Conservation (phyloP, 2,113 vertebrate species). For the Formicarius rufipectus region DNA sequence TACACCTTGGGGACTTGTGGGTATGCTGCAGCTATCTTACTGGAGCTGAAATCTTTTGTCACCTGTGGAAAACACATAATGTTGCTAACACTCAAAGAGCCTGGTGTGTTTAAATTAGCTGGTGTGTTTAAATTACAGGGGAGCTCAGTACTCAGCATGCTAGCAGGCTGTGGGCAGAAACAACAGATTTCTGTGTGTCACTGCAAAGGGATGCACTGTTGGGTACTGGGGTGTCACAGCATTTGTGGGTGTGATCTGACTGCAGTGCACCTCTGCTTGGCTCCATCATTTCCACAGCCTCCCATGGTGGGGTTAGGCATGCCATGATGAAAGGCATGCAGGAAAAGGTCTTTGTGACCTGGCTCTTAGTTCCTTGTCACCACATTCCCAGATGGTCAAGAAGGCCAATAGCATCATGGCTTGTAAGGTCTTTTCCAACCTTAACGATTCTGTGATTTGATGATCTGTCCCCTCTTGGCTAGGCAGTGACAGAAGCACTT, state of each 20-base stretch:
- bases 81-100: not conserved
- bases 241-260: not conserved
- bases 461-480: not conserved
- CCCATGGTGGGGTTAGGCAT: not conserved
- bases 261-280: fast-evolving
- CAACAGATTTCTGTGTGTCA: not conserved
- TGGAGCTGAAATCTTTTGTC: not conserved
- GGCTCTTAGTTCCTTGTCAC: not conserved
- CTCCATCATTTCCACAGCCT: not conserved
- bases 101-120: not conserved
- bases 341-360: not conserved
- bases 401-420: not conserved
- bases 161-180: not conserved
- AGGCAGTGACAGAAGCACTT: not conserved
- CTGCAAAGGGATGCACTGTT: not conserved
- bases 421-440: not conserved
- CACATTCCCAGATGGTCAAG: not conserved
- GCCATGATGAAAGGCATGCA: not conserved
- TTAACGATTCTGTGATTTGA: not conserved
- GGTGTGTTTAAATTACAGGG: not conserved
- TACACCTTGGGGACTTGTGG: not conserved
- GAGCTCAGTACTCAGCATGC: not conserved
- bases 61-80: not conserved
- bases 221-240: not conserved
- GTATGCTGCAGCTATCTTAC: not conserved